A percentile compares a stretch with the other conserved stretches of the same genome.
Evolutionary conservation across 2,797 vertebrate genomes (phyloP).

Genomic region (Muraenolepis orangiensis): DNA sequence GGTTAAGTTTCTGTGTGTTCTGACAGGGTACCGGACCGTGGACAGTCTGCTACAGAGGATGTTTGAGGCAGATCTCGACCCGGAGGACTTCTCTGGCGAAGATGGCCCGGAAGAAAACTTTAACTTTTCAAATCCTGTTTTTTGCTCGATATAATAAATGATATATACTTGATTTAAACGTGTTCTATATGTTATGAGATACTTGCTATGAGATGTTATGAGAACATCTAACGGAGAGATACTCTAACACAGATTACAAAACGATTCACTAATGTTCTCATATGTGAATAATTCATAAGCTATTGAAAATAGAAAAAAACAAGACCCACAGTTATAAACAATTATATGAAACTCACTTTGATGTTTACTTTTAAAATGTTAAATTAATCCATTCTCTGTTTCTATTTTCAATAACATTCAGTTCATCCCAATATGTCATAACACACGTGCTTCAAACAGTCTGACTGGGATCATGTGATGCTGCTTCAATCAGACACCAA

Average conservation of each 20-base stretch:
- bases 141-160: slow-evolving; percentile 42
- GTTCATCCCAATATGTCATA: no score
- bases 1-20: not conserved
- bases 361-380: no score
- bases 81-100: slow-evolving; percentile 76
- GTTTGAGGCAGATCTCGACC: slow-evolving; percentile 86
- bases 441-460: no score
- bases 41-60: slow-evolving; percentile 88
- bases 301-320: not conserved
- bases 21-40: slow-evolving; percentile 84
- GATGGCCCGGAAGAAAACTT: slow-evolving; percentile 69
- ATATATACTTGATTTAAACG: not conserved
- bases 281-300: no score
- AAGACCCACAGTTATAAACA: not conserved
- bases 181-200: not conserved
- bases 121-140: slow-evolving; percentile 64
- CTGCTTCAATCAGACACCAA: no score
- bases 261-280: no score
- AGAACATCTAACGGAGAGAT: not conserved
- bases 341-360: no score
- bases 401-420: no score
- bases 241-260: not conserved
- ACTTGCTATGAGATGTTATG: no score
- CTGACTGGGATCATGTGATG: no score
- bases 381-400: no score